Evolutionary conservation across 2,113 vertebrate species (phyloP), one percentile per base, ranked within the genome.

Genomic region (Myotis yumanensis): DNA sequence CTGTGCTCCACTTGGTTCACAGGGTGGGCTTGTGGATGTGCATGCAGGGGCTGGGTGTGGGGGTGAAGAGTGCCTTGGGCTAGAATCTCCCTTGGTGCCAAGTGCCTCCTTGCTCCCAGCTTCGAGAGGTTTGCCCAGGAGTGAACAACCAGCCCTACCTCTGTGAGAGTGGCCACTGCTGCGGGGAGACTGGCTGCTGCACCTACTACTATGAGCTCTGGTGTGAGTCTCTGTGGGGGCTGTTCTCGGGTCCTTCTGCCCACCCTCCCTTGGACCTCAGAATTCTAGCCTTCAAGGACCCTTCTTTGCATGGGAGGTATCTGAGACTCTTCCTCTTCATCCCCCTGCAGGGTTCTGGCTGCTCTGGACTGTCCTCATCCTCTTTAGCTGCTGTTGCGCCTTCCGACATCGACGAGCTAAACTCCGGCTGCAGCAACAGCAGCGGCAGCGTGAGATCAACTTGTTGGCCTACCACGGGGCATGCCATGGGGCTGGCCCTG

Each of bases 151-250:
- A 98, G 87, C 99, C 99, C 72, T 99, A 99, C 97, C 98, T 99
- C 95, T 99, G 99, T 98, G 99, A 99, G 96, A 99, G 98, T 0
- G 99, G 99, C 16, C 99, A 99, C 98, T 99, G 99, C 98, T 99
- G 99, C 16, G 99, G 99, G 92, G 99, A 99, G 98, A 99, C 98
- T 2, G 99, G 99, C 97, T 99, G 99, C 99, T 99, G 99, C 93
- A 99, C 99, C 75, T 99, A 99, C 98, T 99, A 99, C 98, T 99
- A 99, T 87, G 99, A 99, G 97, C 99, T 99, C 95, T 99, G 99
- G 99, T 99, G 99, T 99, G 97, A 99, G 99, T 99, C 93, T 83
- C n/a, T 71, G 73, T 12, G 57, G 88, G 71, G 84, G 40, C 30
- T 77, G 0, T 25, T 77, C 75, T 79, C 20, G 30, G 35, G 64